A percentile compares a stretch with the other conserved stretches of the same genome.
These are phyloP conservation scores for Pachypsylla venusta DNA, from an alignment of 1,140 invertebrate genomes.

Conservation along the genomic window DNA sequence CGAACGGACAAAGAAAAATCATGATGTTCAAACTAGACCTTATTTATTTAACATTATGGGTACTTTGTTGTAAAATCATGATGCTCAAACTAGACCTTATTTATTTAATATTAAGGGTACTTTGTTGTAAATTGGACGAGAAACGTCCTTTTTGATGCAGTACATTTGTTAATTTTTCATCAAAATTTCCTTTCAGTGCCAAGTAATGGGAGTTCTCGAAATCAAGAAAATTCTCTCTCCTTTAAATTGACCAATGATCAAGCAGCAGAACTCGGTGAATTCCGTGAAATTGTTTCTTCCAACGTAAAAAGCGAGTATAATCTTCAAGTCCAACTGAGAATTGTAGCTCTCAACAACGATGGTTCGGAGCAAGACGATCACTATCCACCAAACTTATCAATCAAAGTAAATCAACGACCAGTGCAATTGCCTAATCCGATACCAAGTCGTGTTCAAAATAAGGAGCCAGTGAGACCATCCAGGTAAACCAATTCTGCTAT, in stretches of 20 bases:
- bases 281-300: not conserved
- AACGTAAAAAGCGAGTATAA: too few relatives aligned
- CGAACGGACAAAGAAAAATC: too few relatives aligned
- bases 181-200: not conserved
- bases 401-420: not conserved
- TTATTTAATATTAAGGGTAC: not conserved
- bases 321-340: not conserved
- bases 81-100: not conserved
- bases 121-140: not conserved
- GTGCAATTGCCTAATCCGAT: slow-evolving; percentile 1
- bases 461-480: not conserved
- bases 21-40: not conserved
- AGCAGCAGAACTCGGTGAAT: not conserved
- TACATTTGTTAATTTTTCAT: not conserved
- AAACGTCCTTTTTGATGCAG: not conserved
- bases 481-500: not conserved
- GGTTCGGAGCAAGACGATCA: slow-evolving; percentile 1
- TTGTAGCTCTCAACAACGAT: not conserved
- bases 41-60: not conserved
- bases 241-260: slow-evolving; percentile 4
- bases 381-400: not conserved
- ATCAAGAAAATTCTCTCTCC: not conserved
- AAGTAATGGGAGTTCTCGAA: not conserved
- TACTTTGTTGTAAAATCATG: not conserved
- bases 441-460: not conserved